Percentiles rank a stretch among this genome's conserved stretches.
Conservation (phyloP, 1,140 invertebrate genomes). For the Mesaphorura yosii region DNA sequence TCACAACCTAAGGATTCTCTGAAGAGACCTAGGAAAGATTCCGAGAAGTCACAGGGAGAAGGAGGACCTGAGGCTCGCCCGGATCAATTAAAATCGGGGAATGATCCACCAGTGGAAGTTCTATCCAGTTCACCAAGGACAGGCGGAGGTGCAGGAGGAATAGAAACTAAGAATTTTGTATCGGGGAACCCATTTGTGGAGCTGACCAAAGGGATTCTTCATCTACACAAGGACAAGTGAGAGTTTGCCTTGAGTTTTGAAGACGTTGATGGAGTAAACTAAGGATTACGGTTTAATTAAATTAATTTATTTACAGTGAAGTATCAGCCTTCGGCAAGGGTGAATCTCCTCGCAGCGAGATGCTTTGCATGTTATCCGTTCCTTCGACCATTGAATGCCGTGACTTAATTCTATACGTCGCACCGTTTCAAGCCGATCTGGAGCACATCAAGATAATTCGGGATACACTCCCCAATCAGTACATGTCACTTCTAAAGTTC, state of each 20-base stretch:
- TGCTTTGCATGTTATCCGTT: constrained; percentile 82
- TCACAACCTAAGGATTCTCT: not conserved
- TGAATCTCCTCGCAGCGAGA: constrained; percentile 54
- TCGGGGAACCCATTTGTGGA: constrained; percentile 96
- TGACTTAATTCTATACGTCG: constrained; percentile 87
- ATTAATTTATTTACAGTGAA: constrained; percentile 16
- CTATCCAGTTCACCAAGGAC: not conserved
- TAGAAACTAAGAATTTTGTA: constrained; percentile 49
- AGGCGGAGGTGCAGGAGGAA: constrained; percentile 4
- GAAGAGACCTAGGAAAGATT: not conserved
- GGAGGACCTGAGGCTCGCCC: not conserved
- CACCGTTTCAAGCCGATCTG: constrained; percentile 75
- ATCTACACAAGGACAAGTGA: constrained; percentile 91
- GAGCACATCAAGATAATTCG: constrained; percentile 83
- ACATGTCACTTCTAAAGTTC: constrained; percentile 89
- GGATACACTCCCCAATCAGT: constrained; percentile 76
- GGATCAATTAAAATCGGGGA: not conserved
- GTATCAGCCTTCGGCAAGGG: constrained; percentile 35
- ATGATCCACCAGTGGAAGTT: not conserved
- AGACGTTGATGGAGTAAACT: not conserved
- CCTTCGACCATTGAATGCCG: constrained; percentile 85
- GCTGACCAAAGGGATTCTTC: constrained; percentile 87
- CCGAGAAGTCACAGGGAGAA: not conserved
- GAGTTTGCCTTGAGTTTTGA: constrained; percentile 27
- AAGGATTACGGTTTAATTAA: not conserved